Conservation (phyloP, 1,140 invertebrate species). For the Psilanteris sp. region DNA sequence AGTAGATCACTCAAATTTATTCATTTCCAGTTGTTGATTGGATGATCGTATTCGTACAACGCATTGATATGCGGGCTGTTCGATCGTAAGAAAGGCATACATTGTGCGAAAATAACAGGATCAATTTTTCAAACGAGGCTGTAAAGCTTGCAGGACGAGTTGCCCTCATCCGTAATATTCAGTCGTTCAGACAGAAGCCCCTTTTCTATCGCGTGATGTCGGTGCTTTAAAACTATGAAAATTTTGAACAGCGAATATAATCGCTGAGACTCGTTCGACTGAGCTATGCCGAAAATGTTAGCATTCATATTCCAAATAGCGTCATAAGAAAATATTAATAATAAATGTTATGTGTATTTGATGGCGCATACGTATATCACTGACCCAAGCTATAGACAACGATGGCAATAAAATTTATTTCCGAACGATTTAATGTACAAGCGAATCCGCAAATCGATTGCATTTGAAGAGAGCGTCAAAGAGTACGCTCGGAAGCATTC, state of each 20-base stretch:
- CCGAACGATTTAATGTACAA: constrained; percentile 47
- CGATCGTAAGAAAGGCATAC: constrained; percentile 60
- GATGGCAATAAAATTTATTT: constrained; percentile 38
- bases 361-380: not conserved
- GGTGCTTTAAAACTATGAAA: constrained; percentile 60
- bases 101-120: constrained; percentile 63
- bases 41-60: constrained; percentile 56
- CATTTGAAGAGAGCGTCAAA: constrained; percentile 45
- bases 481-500: constrained; percentile 19
- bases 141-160: constrained; percentile 60
- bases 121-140: constrained; percentile 63
- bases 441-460: constrained; percentile 42
- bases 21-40: constrained; percentile 59
- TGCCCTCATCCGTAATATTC: constrained; percentile 57
- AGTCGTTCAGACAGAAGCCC: constrained; percentile 52
- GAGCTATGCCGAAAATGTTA: constrained; percentile 45
- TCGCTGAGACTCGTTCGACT: constrained; percentile 14
- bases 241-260: constrained; percentile 48
- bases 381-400: constrained; percentile 6
- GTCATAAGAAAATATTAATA: constrained; percentile 15
- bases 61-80: constrained; percentile 60
- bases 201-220: constrained; percentile 58
- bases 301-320: constrained; percentile 5
- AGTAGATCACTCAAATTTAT: constrained; percentile 56
- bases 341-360: constrained; percentile 20